Base-by-base conservation (phyloP, 2,113 vertebrate genomes). In the Stegastes partitus region DNA sequence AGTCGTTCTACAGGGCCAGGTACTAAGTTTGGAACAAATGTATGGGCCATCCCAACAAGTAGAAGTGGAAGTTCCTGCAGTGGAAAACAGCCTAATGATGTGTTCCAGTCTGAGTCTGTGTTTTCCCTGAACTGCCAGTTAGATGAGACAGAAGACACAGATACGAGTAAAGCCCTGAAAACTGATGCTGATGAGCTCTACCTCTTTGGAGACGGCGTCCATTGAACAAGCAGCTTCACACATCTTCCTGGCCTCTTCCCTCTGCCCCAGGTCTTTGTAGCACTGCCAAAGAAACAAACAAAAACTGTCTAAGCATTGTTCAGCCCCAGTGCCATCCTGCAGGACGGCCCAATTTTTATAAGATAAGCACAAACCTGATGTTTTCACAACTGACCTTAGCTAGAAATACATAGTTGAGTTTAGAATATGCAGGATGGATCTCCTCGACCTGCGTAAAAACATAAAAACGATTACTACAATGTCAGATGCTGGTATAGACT, bases 351-450 rank as follows among this genome's bases (percentile, higher is more conserved):
- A 28, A 10, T n/a, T 26, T 12, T 37, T 11, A 71, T 21, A 11
- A 19, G 22, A 23, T 7, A 12, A 16, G 4, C 15, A 4, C 12
- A 9, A 42, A 58, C 21, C 55, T 11, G n/a, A 37, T 47, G 37
- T 47, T 11, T 68, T 15, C 19, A 7, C 18, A 28, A 87, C 81
- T 94, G 94, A 99, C 98, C 97, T 99, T 99, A 84, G 97, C 96
- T 81, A 98, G 93, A 92, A 95, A 98, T 61, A 97, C 94, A 71
- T 97, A 98, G 93, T 99, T 99, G 82, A 75, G 89, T 92, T 97
- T 96, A 54, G 98, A 99, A 93, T 97, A 99, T 70, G 95, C 93
- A 44, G 96, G 96, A 14, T 80, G 89, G 81, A 99, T 92, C 84
- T 99, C 97, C 93, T 99, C 98, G 63, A 92, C 96, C 98, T 98